phyloP scores from a whole-genome alignment of 1,140 invertebrate genomes.

The Pogonomyrmex californicus region DNA sequence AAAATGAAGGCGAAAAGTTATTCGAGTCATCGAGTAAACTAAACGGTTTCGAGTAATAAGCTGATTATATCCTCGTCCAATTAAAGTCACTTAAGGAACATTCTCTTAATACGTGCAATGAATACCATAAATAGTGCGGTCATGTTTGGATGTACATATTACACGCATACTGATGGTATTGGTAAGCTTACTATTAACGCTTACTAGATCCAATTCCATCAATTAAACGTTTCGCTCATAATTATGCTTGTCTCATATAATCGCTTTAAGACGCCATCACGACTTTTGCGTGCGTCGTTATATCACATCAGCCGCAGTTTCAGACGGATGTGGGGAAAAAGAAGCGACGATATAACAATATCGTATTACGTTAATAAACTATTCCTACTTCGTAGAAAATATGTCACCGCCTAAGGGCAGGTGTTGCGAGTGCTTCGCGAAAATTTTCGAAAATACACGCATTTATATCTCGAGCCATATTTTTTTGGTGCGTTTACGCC shows the following conservation, averaged over 20 bases:
- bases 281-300: neutral
- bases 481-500: slow-evolving; percentile 70
- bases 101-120: slow-evolving; percentile 77
- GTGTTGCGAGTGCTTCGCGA: slow-evolving; percentile 64
- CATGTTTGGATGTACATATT: neutral
- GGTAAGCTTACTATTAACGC: slow-evolving; percentile 66
- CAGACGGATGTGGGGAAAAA: neutral
- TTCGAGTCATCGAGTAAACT: slow-evolving; percentile 5
- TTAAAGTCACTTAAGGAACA: slow-evolving; percentile 78
- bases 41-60: slow-evolving; percentile 73
- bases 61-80: slow-evolving; percentile 80
- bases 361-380: slow-evolving; percentile 70
- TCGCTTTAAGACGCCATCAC: slow-evolving; percentile 35
- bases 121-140: slow-evolving; percentile 71
- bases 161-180: neutral
- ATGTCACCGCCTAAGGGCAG: slow-evolving; percentile 43
- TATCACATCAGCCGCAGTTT: neutral
- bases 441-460: slow-evolving; percentile 68
- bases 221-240: slow-evolving; percentile 79
- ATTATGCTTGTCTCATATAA: slow-evolving; percentile 70
- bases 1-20: slow-evolving; percentile 18
- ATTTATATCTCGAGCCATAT: slow-evolving; percentile 65
- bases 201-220: slow-evolving; percentile 75
- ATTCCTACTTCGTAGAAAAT: slow-evolving; percentile 69
- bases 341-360: slow-evolving; percentile 22